phyloP scores from a whole-genome alignment of 2,113 vertebrate species.

The Chamaea fasciata region DNA sequence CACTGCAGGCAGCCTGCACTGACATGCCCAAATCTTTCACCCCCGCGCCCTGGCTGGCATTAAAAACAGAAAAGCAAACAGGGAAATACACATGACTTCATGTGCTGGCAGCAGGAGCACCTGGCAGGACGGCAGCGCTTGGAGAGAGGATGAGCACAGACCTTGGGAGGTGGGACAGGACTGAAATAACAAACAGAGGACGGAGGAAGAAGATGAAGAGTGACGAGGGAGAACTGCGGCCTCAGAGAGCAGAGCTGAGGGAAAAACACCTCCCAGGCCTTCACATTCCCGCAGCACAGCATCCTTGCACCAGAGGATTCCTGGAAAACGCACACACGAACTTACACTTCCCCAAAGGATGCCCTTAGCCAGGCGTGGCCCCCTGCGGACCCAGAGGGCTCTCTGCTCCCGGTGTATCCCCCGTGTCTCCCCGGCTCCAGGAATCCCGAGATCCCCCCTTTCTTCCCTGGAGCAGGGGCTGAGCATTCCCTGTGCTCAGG shows the following conservation, averaged over 20 bases:
- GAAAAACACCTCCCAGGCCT: neutral
- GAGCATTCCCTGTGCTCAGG: neutral
- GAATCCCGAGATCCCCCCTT: neutral
- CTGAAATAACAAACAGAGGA: neutral
- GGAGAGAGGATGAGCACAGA: neutral
- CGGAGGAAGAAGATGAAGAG: neutral
- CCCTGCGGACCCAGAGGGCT: accelerated
- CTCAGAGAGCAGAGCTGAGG: neutral
- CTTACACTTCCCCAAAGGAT: accelerated
- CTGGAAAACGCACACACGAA: neutral
- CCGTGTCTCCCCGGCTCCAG: accelerated
- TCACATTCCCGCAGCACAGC: neutral
- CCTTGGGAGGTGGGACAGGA: neutral
- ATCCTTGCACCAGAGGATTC: neutral
- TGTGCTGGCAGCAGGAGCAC: conserved; percentile 2
- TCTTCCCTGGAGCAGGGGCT: neutral
- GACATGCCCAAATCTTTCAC: neutral
- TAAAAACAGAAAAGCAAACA: neutral
- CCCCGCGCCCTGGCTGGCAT: neutral
- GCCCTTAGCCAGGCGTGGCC: neutral
- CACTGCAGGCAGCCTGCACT: neutral
- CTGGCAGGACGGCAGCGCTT: neutral
- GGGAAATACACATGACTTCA: conserved; percentile 21
- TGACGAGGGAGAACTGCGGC: neutral
- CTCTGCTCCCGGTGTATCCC: neutral